Evolutionary conservation across 2,888 invertebrate species (phyloP).

Genomic region (Clanis bilineata): DNA sequence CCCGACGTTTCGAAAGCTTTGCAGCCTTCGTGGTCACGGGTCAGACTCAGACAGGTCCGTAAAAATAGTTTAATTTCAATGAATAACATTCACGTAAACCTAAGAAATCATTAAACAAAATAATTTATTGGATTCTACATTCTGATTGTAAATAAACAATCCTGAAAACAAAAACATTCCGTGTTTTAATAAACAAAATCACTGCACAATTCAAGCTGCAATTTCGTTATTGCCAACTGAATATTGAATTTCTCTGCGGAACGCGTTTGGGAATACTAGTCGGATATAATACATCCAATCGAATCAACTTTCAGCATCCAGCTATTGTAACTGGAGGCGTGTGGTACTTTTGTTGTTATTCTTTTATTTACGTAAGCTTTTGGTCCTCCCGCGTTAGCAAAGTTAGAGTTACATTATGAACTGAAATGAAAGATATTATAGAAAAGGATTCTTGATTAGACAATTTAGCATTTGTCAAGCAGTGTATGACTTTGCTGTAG

Average conservation of each 20-base stretch:
- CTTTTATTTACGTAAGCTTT: slow-evolving; percentile 9
- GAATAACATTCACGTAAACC: too few species aligned
- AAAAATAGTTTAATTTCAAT: too few species aligned
- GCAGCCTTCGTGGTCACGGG: too few species aligned
- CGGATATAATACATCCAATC: slow-evolving; percentile 57
- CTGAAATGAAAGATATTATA: too few species aligned
- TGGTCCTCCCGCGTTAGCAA: too few species aligned
- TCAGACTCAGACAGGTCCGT: too few species aligned
- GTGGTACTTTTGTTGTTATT: background rate
- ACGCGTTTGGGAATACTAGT: slow-evolving; percentile 57
- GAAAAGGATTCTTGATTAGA: too few species aligned
- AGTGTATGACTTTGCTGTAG: too few species aligned
- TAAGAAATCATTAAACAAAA: background rate
- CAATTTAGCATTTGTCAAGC: too few species aligned
- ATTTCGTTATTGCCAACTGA: slow-evolving; percentile 71
- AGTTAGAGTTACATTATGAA: too few species aligned
- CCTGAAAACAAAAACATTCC: slow-evolving; percentile 41
- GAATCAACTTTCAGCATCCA: slow-evolving; percentile 58
- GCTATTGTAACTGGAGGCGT: slow-evolving; percentile 23
- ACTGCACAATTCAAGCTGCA: slow-evolving; percentile 70
- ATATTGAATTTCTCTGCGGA: slow-evolving; percentile 67
- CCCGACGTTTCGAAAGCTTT: too few species aligned
- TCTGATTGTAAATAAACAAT: background rate
- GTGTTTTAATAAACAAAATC: slow-evolving; percentile 73
- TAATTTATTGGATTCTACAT: background rate